phyloP scores from a whole-genome alignment of 2,888 invertebrate species.

The Eupeodes latifasciatus region DNA sequence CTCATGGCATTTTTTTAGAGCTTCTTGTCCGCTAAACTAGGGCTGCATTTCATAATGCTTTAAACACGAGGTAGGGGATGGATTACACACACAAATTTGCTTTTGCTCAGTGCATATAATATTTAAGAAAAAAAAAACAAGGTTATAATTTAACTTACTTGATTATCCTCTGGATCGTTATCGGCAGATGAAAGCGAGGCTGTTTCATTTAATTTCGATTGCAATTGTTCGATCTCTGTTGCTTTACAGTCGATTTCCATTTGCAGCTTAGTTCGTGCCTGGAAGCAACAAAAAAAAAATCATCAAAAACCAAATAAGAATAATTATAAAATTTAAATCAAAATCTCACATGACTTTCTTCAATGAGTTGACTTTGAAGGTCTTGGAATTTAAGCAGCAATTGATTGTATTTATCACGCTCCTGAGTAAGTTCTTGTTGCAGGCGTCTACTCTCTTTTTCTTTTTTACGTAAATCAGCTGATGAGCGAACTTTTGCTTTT shows the following conservation, averaged over 20 bases:
- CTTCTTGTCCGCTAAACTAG: background rate
- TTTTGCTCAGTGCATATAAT: slow-evolving; percentile 1
- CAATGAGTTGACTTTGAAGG: slow-evolving; percentile 91
- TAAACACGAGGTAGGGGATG: slow-evolving; percentile 28
- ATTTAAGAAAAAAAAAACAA: background rate
- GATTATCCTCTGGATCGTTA: slow-evolving; percentile 91
- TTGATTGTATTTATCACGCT: slow-evolving; percentile 97
- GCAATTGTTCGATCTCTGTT: slow-evolving; percentile 96
- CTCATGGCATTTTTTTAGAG: slow-evolving; percentile 4
- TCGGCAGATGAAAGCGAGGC: slow-evolving; percentile 96
- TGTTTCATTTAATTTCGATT: slow-evolving; percentile 94
- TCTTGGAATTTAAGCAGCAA: slow-evolving; percentile 94
- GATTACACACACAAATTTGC: slow-evolving; percentile 43
- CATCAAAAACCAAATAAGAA: background rate
- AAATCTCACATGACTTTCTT: slow-evolving; percentile 89
- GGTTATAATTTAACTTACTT: slow-evolving; percentile 79
- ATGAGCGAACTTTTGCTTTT: slow-evolving; percentile 91
- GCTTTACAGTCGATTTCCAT: slow-evolving; percentile 99
- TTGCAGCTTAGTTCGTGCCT: slow-evolving; percentile 89
- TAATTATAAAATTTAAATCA: background rate
- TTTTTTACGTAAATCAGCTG: slow-evolving; percentile 92
- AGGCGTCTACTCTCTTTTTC: slow-evolving; percentile 97
- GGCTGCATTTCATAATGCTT: slow-evolving; percentile 1
- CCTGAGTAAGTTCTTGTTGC: slow-evolving; percentile 96
- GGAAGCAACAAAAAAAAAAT: slow-evolving; percentile 31